phyloP scores from a whole-genome alignment of 2,797 vertebrate species.

The Malacoraja senta region DNA sequence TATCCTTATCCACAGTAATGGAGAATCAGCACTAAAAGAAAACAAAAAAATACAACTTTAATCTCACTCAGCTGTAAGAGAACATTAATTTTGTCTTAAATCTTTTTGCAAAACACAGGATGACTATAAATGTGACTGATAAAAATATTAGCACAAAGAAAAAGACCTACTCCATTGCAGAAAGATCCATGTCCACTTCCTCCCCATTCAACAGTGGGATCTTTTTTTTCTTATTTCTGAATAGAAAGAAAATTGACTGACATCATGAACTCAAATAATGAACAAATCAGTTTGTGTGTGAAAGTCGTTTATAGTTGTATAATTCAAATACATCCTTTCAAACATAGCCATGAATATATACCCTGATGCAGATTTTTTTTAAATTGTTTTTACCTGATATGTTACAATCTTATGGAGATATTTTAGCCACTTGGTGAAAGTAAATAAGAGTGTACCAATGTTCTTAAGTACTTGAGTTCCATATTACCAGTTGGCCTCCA shows the following conservation, averaged over 20 bases:
- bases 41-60: not conserved
- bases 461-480: not conserved
- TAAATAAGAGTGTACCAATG: not conserved
- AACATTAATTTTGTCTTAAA: not conserved
- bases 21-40: conserved; percentile 80
- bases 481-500: not conserved
- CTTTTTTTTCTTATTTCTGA: conserved; percentile 97
- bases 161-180: conserved; percentile 91
- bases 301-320: not conserved
- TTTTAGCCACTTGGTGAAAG: not conserved
- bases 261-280: not conserved
- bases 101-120: not conserved
- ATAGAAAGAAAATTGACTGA: conserved; percentile 22
- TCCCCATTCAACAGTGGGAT: conserved; percentile 98
- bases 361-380: not conserved
- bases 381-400: not conserved
- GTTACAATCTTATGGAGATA: not conserved
- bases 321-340: not conserved
- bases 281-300: not conserved
- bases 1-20: conserved; percentile 95
- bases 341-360: not conserved
- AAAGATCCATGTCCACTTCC: conserved; percentile 97
- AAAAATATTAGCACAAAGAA: conserved; percentile 3
- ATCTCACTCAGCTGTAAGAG: too few relatives aligned
- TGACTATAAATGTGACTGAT: not conserved